Conservation (phyloP, 2,797 vertebrate species). For the Diplodus sargus region DNA sequence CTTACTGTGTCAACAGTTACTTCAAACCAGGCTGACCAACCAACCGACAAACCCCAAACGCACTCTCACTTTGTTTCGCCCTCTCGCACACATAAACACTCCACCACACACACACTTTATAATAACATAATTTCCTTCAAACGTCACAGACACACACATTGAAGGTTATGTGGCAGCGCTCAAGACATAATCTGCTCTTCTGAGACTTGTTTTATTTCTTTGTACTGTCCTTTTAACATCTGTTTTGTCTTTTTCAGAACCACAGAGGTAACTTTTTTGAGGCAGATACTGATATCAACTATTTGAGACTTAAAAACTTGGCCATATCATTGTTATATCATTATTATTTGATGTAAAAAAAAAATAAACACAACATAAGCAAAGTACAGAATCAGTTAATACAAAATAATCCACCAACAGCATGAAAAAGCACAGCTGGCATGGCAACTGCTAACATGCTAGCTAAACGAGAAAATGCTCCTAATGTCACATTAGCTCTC, state of each 20-base stretch:
- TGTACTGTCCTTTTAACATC: not conserved
- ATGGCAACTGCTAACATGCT: not conserved
- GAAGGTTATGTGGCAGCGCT: constrained; percentile 18
- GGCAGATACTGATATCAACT: not conserved
- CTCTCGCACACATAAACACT: constrained; percentile 11
- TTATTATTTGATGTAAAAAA: not conserved
- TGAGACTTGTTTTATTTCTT: constrained; percentile 16
- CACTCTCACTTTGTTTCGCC: constrained; percentile 37
- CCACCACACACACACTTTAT: constrained; percentile 8
- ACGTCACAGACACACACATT: constrained; percentile 23
- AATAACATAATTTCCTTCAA: constrained; percentile 35
- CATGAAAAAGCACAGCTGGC: not conserved
- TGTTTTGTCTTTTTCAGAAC: not conserved
- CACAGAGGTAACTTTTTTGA: not conserved
- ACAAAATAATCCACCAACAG: not conserved
- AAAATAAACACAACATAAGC: not conserved
- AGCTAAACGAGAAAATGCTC: not conserved
- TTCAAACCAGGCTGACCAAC: constrained; percentile 34
- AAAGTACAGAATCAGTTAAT: not conserved
- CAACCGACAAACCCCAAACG: constrained; percentile 52
- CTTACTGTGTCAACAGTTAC: constrained; percentile 41
- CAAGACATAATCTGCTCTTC: constrained; percentile 27
- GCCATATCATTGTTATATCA: not conserved
- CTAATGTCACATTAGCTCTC: not conserved
- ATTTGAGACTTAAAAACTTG: no score